These are phyloP conservation scores for Malacoctenus gilli DNA, from an alignment of 2,797 vertebrate species.

Conservation along the genomic window DNA sequence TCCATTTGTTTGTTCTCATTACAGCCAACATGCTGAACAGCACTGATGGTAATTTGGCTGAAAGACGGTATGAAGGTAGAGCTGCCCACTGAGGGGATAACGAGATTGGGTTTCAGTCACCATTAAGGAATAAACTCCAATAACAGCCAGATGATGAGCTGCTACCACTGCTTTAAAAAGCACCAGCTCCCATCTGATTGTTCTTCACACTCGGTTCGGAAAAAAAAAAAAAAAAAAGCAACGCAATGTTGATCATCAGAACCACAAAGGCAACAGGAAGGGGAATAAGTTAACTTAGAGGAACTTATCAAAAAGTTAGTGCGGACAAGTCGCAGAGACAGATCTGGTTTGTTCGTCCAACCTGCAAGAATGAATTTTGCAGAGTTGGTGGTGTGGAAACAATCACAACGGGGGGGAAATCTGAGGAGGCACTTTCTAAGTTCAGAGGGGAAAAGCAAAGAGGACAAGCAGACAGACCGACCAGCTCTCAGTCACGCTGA, in stretches of 20 bases:
- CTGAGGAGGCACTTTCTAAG: too few species aligned
- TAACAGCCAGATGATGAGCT: neutral
- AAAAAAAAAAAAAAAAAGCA: neutral
- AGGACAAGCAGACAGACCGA: too few species aligned
- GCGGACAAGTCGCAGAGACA: too few species aligned
- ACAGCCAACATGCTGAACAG: neutral
- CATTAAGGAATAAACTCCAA: neutral
- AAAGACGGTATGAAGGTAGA: neutral
- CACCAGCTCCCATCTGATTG: neutral
- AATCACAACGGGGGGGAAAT: too few species aligned
- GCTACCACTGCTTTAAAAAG: neutral
- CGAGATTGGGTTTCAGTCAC: neutral
- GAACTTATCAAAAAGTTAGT: too few species aligned
- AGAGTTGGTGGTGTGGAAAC: too few species aligned
- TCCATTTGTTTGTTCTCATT: slow-evolving; percentile 2
- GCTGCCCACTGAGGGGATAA: slow-evolving; percentile 1
- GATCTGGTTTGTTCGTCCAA: too few species aligned
- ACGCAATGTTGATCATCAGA: neutral
- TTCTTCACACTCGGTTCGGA: neutral
- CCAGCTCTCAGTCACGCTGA: too few species aligned
- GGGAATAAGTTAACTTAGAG: too few species aligned
- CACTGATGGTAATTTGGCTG: slow-evolving; percentile 3
- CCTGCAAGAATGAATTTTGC: too few species aligned
- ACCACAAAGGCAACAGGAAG: slow-evolving; percentile 1
- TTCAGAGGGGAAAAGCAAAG: too few species aligned